Base-by-base conservation (phyloP, 1,140 invertebrate genomes). In the Cydia pomonella region DNA sequence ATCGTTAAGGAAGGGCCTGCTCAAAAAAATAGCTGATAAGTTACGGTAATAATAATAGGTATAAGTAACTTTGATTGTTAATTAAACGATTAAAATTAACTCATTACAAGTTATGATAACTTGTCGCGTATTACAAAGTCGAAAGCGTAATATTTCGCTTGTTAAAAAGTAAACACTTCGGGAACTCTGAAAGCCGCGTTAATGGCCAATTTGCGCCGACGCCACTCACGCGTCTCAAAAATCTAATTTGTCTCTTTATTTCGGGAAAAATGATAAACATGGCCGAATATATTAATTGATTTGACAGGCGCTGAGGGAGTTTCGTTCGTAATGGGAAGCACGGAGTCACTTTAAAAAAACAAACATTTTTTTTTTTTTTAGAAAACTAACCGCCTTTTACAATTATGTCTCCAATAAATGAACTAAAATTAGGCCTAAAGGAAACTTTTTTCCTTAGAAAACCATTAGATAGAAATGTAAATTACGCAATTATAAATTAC, bases 141-240 rank as follows among this genome's bases (percentile, higher is more conserved):
- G 6, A 59, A 12, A 59, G n/a, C 21, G 7, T 59, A 18, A 23
- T 59, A 59, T 23, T 59, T 59, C 21, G 53, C 53, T 59, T 23
- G 53, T 23, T 59, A 59, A 23, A 47, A 59, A 59, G 53, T 59
- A 59, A 59, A 59, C 53, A 59, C 53, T 23, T 23, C 53, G 21
- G 21, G 53, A 23, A 50, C 6, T 50, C 4, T 1, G 44, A 16
- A 13, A 2, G 21, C 21, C 18, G 18, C 18, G 53, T 9, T 59
- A 59, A 59, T 59, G 21, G 53, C 53, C 53, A 59, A 59, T 59
- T 59, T 59, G 53, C 10, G 53, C 18, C n/a, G 53, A 59, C 21
- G 53, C 53, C 53, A 59, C 21, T 59, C 53, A 59, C 53, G n/a
- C 50, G 53, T 59, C 53, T 59, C 53, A 59, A 59, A 59, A 59